Conservation (phyloP, 2,797 vertebrate species). For the Iguana delicatissima region DNA sequence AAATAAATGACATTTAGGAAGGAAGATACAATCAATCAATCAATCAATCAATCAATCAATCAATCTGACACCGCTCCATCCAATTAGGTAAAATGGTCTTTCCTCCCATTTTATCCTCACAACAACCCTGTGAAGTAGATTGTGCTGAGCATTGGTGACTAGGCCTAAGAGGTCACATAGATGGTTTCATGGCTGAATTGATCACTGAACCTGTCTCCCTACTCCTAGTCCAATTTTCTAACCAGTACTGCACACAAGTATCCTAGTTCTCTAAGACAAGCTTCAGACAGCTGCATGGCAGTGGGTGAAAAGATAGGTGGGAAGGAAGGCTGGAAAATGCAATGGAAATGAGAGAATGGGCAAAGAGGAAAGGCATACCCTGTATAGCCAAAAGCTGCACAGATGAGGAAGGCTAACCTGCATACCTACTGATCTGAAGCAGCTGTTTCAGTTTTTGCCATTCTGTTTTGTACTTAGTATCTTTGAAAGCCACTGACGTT, state of each 20-base stretch:
- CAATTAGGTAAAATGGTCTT: not conserved
- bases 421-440: not conserved
- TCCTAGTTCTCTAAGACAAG: not conserved
- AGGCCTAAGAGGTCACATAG: not conserved
- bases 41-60: too few relatives aligned
- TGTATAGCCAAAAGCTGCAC: not conserved
- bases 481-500: not conserved
- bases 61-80: not conserved
- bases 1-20: not conserved
- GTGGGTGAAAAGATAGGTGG: too few relatives aligned
- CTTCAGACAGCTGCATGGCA: not conserved
- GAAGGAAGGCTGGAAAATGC: not conserved
- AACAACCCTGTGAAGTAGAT: not conserved
- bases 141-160: not conserved
- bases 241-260: not conserved
- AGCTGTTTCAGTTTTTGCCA: not conserved
- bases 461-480: not conserved
- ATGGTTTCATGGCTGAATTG: not conserved
- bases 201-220: not conserved
- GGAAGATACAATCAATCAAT: too few relatives aligned
- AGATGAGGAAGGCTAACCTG: not conserved
- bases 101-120: not conserved
- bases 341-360: not conserved
- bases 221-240: not conserved
- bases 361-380: too few relatives aligned